phyloP scores from a whole-genome alignment of 2,113 vertebrate genomes.

The Varanus salvator region DNA sequence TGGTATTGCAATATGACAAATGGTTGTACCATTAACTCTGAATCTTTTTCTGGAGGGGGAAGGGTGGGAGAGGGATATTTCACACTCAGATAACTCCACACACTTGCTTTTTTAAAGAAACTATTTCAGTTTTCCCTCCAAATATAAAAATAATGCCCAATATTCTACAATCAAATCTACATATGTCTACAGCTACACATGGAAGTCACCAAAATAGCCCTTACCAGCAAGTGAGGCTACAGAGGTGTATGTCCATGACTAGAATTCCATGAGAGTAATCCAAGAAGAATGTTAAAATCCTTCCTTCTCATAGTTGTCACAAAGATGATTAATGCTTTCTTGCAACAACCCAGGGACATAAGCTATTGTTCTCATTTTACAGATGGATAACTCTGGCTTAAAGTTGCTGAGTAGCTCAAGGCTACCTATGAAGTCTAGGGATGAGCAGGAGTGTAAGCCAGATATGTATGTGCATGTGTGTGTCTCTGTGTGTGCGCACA shows the following conservation, averaged over 20 bases:
- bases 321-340: neutral
- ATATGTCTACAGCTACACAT: neutral
- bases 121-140: neutral
- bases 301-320: neutral
- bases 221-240: neutral
- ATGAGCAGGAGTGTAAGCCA: neutral
- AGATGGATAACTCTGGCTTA: neutral
- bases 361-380: conserved; percentile 2
- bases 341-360: neutral
- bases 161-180: no score
- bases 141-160: neutral
- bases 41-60: neutral
- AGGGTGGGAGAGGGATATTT: neutral
- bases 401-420: neutral
- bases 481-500: no score
- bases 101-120: neutral
- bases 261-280: neutral
- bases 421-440: neutral
- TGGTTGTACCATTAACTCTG: neutral
- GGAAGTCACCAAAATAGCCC: neutral
- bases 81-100: neutral
- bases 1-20: neutral
- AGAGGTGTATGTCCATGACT: neutral
- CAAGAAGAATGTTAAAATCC: neutral
- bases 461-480: neutral